A percentile compares a stretch with the other conserved stretches of the same genome.
These are phyloP conservation scores for Drosophila repletoides DNA, from an alignment of 1,140 invertebrate species.

Conservation along the genomic window DNA sequence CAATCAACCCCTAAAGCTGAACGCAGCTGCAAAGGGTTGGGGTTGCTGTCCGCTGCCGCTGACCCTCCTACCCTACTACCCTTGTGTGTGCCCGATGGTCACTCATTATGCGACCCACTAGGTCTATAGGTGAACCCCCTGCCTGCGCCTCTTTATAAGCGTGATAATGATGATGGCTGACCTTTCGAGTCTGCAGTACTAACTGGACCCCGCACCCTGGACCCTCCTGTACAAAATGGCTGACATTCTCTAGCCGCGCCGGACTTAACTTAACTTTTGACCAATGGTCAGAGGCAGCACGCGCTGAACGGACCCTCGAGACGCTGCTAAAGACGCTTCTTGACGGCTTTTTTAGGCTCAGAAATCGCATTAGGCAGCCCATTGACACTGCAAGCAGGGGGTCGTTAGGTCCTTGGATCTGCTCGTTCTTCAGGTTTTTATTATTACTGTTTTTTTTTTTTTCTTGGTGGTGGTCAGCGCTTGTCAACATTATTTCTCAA, in stretches of 20 bases:
- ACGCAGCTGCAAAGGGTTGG: conserved; percentile 27
- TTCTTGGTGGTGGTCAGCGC: conserved; percentile 60
- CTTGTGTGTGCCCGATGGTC: conserved; percentile 16
- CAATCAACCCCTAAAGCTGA: conserved; percentile 21
- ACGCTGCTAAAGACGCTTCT: conserved; percentile 43
- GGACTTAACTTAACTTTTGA: conserved; percentile 74
- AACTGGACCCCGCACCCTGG: not conserved
- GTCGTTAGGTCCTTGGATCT: conserved; percentile 35
- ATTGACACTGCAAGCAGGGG: conserved; percentile 75
- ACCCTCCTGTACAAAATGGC: conserved; percentile 60
- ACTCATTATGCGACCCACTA: not conserved
- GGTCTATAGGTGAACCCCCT: not conserved
- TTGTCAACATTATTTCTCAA: conserved; percentile 81
- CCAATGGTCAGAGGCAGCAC: conserved; percentile 68
- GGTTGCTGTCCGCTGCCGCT: not conserved
- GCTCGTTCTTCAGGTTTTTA: no score
- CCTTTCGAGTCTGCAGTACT: conserved; percentile 38
- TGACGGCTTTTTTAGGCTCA: not conserved
- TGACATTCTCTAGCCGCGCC: conserved; percentile 13
- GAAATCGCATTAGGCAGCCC: conserved; percentile 62
- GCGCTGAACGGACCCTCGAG: conserved; percentile 13
- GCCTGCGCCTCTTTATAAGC: conserved; percentile 60
- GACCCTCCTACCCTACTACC: not conserved
- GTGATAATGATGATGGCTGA: conserved; percentile 82
- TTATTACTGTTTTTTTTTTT: not conserved